phyloP scores from a whole-genome alignment of 1,140 invertebrate genomes.

The Meloidogyne floridensis region DNA sequence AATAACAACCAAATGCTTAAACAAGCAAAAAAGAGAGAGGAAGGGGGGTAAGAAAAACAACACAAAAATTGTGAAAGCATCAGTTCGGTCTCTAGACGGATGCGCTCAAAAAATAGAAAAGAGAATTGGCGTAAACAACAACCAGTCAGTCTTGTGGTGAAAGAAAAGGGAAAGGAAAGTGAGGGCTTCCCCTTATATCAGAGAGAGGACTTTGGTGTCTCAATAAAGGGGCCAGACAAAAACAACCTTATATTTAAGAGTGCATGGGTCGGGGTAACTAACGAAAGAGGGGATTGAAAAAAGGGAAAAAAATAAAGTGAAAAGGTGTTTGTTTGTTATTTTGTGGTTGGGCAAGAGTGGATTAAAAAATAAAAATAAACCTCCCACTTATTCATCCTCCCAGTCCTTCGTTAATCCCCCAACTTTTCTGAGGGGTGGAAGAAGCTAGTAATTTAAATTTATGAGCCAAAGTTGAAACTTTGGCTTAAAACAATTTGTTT shows the following conservation, averaged over 20 bases:
- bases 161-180: background rate
- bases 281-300: background rate
- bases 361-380: background rate
- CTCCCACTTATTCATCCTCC: no score
- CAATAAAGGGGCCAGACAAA: conserved; percentile 5
- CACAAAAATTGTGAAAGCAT: background rate
- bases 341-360: background rate
- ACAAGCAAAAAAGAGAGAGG: background rate
- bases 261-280: background rate
- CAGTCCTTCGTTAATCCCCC: no score
- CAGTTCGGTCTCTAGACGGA: conserved; percentile 2
- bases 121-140: conserved; percentile 3
- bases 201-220: background rate
- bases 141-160: conserved; percentile 1
- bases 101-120: background rate
- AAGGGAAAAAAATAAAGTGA: conserved; percentile 1
- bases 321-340: background rate
- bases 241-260: background rate
- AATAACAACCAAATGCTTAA: conserved; percentile 8
- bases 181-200: background rate
- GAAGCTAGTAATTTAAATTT: no score
- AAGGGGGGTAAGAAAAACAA: conserved; percentile 14
- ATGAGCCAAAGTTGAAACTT: no score
- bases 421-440: no score
- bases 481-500: no score